Evolutionary conservation across 2,888 invertebrate genomes (phyloP).

Genomic region (Linnaemya tessellans): DNA sequence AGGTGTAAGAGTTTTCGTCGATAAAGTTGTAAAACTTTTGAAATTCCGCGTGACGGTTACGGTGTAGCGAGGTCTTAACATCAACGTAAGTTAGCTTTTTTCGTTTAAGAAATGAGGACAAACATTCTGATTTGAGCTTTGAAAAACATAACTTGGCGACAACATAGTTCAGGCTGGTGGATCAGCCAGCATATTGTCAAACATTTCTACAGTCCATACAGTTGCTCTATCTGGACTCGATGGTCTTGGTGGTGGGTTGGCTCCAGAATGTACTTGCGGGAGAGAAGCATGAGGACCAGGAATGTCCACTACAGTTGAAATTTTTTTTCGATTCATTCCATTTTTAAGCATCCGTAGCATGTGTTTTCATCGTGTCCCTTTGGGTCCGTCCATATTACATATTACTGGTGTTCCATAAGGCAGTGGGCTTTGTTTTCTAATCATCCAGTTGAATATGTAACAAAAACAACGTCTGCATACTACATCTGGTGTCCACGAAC

Average conservation of each 20-base stretch:
- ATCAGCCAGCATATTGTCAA: constrained; percentile 13
- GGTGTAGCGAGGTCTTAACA: too few species aligned
- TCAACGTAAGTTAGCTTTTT: too few species aligned
- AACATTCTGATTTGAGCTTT: too few species aligned
- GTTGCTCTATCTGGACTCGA: constrained; percentile 26
- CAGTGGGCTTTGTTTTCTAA: constrained; percentile 43
- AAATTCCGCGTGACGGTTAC: too few species aligned
- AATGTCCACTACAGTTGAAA: constrained; percentile 2
- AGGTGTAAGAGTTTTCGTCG: too few species aligned
- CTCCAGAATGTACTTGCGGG: constrained; percentile 4
- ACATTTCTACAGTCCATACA: constrained; percentile 9
- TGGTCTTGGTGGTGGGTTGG: constrained; percentile 26
- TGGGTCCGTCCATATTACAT: constrained; percentile 41
- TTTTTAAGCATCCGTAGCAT: constrained; percentile 39
- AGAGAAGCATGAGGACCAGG: constrained; percentile 7
- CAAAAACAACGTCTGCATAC: constrained; percentile 47
- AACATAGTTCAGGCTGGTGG: not conserved
- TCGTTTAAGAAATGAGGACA: too few species aligned
- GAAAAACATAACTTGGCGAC: too few species aligned
- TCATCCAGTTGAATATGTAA: constrained; percentile 48
- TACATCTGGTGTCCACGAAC: constrained; percentile 46
- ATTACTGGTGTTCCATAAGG: constrained; percentile 34
- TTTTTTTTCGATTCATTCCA: constrained; percentile 22
- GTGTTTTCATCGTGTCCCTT: constrained; percentile 39
- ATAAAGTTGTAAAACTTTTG: too few species aligned